Evolutionary conservation across 2,797 vertebrate species (phyloP), one percentile per base, ranked within the genome.

Genomic region (Lates japonicus): DNA sequence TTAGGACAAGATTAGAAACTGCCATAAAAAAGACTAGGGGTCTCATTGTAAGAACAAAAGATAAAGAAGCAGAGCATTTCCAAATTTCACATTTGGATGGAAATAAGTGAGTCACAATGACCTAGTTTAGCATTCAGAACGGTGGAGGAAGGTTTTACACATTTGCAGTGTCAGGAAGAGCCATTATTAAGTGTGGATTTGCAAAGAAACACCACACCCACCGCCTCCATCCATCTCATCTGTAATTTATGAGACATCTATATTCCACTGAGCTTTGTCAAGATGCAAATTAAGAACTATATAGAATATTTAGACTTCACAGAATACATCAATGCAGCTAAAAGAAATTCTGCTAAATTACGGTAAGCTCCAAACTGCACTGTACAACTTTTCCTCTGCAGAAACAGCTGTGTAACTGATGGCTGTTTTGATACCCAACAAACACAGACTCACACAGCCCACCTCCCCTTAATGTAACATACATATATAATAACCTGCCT

Each of bases 121-220:
- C 88, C 89, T 87, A 92, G 64, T 90, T 92, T 62, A 82, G 71
- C 52, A 59, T 76, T 80, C 76, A 80, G 69, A 86, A 80, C 37
- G 44, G 65, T 31, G 63, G 54, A 70, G 57, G 71, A 74, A 67
- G 67, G 48, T 70, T 86, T 88, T 66, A 55, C 51, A 77, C 61
- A 80, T 80, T 76, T 80, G 73, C 81, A 68, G 72, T 52, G 72
- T 86, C 70, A 81, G 82, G 61, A 83, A 70, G 74, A 83, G 61
- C 65, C 63, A 80, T 87, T 87, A 80, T 80, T 76, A 78, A 76
- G 63, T 25, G 13, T 80, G 76, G 66, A 85, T 86, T 83, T 85
- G 63, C 58, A 78, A 61, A 84, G 55, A 74, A 37, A 48, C 62
- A 73, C 78, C 75, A 78, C 62, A 70, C 78, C 80, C 69, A 39